Conservation (phyloP, 2,797 vertebrate genomes). For the Enoplosus armatus region DNA sequence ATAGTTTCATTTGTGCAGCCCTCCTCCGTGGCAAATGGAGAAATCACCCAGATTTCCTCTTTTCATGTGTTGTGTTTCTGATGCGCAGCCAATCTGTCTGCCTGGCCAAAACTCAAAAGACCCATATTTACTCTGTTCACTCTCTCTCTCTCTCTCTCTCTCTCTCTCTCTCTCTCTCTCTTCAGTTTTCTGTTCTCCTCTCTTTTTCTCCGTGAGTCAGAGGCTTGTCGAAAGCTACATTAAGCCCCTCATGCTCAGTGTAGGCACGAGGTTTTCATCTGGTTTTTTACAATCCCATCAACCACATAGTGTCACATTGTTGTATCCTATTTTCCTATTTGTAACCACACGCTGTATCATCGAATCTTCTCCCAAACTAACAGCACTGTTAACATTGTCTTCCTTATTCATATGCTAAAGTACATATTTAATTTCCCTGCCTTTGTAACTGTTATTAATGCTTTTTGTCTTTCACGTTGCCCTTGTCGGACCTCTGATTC, state of each 20-base stretch:
- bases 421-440: background rate
- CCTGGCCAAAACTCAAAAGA: slow-evolving; percentile 73
- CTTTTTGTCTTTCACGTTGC: slow-evolving; percentile 41
- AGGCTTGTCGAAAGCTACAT: slow-evolving; percentile 56
- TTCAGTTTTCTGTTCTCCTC: slow-evolving; percentile 29
- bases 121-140: slow-evolving; percentile 65
- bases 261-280: slow-evolving; percentile 41
- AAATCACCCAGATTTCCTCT: slow-evolving; percentile 74
- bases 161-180: slow-evolving; percentile 32
- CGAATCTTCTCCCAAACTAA: slow-evolving; percentile 14
- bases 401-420: background rate
- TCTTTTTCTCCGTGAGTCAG: slow-evolving; percentile 42
- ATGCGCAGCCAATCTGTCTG: slow-evolving; percentile 74
- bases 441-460: slow-evolving; percentile 1
- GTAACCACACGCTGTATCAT: background rate
- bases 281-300: slow-evolving; percentile 41
- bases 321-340: slow-evolving; percentile 6
- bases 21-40: slow-evolving; percentile 67
- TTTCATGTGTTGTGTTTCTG: slow-evolving; percentile 73
- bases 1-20: slow-evolving; percentile 68
- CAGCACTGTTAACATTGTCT: background rate
- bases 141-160: slow-evolving; percentile 30
- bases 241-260: slow-evolving; percentile 46
- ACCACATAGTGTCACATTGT: slow-evolving; percentile 14
- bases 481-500: slow-evolving; percentile 47